phyloP scores from a whole-genome alignment of 2,888 invertebrate genomes.

The Pachydiplax longipennis region DNA sequence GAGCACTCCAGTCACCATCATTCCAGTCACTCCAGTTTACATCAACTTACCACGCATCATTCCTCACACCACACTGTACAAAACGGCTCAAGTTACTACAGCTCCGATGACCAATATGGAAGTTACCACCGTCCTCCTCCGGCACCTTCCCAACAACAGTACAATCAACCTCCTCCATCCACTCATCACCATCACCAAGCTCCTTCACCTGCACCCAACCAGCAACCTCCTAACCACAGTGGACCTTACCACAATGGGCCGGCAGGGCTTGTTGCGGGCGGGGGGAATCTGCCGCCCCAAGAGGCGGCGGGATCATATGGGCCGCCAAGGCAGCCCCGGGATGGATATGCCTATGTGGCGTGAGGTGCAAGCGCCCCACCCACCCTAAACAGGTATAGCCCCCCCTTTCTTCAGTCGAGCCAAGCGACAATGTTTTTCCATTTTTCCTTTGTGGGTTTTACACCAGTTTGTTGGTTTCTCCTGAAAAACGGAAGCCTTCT shows the following conservation, averaged over 20 bases:
- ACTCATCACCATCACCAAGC: not conserved
- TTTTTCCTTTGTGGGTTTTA: conserved; percentile 37
- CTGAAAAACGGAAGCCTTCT: not conserved
- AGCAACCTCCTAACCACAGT: conserved; percentile 11
- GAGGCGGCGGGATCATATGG: conserved; percentile 44
- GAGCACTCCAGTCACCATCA: conserved; percentile 4
- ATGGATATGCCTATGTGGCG: conserved; percentile 43
- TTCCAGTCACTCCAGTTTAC: not conserved
- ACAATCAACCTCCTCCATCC: conserved; percentile 19
- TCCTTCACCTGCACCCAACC: conserved; percentile 15
- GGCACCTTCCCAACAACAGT: not conserved
- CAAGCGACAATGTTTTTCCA: conserved; percentile 35
- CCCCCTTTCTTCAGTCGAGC: conserved; percentile 35
- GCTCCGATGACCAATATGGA: not conserved
- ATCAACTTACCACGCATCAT: not conserved
- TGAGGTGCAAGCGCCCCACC: conserved; percentile 29
- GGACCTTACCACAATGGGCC: conserved; percentile 42
- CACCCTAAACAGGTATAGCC: conserved; percentile 27
- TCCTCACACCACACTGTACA: conserved; percentile 3
- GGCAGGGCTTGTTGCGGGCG: conserved; percentile 31
- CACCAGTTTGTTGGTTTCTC: conserved; percentile 39
- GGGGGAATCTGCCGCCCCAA: conserved; percentile 43
- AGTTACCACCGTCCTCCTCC: conserved; percentile 6
- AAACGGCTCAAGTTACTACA: conserved; percentile 27
- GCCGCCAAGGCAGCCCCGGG: conserved; percentile 43